These are phyloP conservation scores for Brachymystax lenok DNA, from an alignment of 2,797 vertebrate species.

Conservation along the genomic window DNA sequence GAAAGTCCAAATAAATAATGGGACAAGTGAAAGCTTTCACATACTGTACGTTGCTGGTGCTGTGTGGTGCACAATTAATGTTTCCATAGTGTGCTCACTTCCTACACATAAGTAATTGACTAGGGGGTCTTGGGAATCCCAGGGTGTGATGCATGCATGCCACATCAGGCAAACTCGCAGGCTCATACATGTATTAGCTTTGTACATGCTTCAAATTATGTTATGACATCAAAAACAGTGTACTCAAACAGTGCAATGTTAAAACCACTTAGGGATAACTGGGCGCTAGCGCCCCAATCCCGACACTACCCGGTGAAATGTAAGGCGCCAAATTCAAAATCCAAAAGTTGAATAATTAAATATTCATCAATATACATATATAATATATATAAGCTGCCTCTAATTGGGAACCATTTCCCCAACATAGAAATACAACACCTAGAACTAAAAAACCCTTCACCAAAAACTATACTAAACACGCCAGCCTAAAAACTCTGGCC, in stretches of 20 bases:
- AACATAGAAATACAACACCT: too few relatives aligned
- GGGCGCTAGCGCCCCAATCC: too few relatives aligned
- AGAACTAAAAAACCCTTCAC: too few relatives aligned
- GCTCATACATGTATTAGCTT: constrained; percentile 2
- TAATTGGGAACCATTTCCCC: too few relatives aligned
- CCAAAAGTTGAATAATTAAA: too few relatives aligned
- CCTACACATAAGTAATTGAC: neutral
- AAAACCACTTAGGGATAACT: too few relatives aligned
- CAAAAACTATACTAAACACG: too few relatives aligned
- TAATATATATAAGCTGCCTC: too few relatives aligned
- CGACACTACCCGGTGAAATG: too few relatives aligned
- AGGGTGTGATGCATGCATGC: neutral
- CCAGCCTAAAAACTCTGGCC: too few relatives aligned
- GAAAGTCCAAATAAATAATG: neutral
- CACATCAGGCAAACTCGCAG: neutral
- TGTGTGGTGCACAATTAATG: neutral
- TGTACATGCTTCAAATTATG: neutral
- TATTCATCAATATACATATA: too few relatives aligned
- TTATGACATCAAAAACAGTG: neutral
- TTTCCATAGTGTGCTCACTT: neutral
- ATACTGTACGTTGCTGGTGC: neutral
- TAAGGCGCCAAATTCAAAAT: too few relatives aligned
- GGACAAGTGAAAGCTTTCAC: neutral
- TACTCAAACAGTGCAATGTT: neutral
- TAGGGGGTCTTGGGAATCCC: neutral